Percentiles rank a stretch among this genome's conserved stretches.
phyloP scores from a whole-genome alignment of 2,888 invertebrate genomes.

The Amphipyra tragopoginis region DNA sequence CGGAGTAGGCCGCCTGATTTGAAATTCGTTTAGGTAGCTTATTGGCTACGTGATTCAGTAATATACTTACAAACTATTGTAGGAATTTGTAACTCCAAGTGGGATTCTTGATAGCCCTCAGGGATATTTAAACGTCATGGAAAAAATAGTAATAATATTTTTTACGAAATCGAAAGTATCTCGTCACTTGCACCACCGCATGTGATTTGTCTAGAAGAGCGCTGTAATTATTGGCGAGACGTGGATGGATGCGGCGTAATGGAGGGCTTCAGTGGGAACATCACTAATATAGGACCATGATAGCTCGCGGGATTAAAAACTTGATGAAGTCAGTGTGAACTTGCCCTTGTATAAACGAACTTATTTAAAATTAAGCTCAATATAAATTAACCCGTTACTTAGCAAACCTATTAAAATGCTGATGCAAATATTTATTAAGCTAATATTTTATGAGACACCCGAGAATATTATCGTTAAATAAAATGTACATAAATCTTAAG shows the following conservation, averaged over 20 bases:
- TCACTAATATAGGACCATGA: conserved; percentile 38
- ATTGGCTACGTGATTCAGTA: too few relatives aligned
- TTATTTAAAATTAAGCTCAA: too few relatives aligned
- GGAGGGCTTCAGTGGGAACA: conserved; percentile 48
- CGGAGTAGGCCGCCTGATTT: too few relatives aligned
- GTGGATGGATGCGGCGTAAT: conserved; percentile 75
- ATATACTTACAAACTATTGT: too few relatives aligned
- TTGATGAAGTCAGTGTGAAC: conserved; percentile 28
- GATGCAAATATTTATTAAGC: conserved; percentile 14
- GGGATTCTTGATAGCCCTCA: too few relatives aligned
- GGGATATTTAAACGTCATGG: too few relatives aligned
- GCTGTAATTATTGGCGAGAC: conserved; percentile 77
- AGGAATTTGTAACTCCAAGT: too few relatives aligned
- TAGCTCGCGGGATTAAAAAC: conserved; percentile 44
- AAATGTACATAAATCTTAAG: conserved; percentile 25
- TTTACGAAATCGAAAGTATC: not conserved
- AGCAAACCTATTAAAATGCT: conserved; percentile 16
- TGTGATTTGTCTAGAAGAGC: conserved; percentile 75
- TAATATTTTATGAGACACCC: conserved; percentile 1
- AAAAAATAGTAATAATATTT: not conserved
- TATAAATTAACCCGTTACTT: conserved; percentile 24
- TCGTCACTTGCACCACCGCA: conserved; percentile 47
- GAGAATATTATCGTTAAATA: conserved; percentile 31
- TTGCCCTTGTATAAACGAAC: conserved; percentile 15
- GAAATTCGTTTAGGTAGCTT: too few relatives aligned